A percentile compares a stretch with the other conserved stretches of the same genome.
These are phyloP conservation scores for Nansenia antarctica DNA, from an alignment of 2,113 vertebrate species.

Conservation along the genomic window DNA sequence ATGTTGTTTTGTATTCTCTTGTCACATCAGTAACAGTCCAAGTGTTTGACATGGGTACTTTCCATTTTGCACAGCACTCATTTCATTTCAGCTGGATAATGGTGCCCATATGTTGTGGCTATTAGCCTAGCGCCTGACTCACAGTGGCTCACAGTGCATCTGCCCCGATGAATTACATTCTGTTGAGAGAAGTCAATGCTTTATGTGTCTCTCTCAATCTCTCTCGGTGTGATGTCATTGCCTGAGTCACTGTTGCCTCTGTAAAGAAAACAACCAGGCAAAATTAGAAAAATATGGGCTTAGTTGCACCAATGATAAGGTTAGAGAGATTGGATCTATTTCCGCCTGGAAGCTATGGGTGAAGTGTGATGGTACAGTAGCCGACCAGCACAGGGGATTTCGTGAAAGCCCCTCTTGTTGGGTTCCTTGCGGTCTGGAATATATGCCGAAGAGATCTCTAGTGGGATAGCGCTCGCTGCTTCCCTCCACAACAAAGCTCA, in stretches of 20 bases:
- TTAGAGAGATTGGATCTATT: slow-evolving; percentile 58
- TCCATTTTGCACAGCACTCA: slow-evolving; percentile 5
- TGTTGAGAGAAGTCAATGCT: background rate
- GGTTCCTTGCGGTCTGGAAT: slow-evolving; percentile 49
- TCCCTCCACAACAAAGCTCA: slow-evolving; percentile 61
- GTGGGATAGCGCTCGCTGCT: slow-evolving; percentile 55
- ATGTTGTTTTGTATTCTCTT: slow-evolving; percentile 25
- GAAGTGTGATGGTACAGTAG: slow-evolving; percentile 48
- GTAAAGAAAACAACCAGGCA: slow-evolving; percentile 40
- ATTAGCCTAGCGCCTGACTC: background rate
- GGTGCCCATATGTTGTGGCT: background rate
- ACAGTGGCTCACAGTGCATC: slow-evolving; percentile 7
- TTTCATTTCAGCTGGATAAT: slow-evolving; percentile 5
- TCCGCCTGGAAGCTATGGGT: slow-evolving; percentile 40
- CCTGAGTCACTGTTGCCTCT: slow-evolving; percentile 52
- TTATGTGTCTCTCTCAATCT: slow-evolving; percentile 19
- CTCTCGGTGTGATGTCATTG: slow-evolving; percentile 49
- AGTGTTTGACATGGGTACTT: background rate
- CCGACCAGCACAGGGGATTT: slow-evolving; percentile 46
- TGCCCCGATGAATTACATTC: background rate
- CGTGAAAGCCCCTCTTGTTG: slow-evolving; percentile 62
- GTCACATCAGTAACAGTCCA: background rate
- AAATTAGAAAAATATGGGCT: slow-evolving; percentile 61
- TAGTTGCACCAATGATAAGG: slow-evolving; percentile 25
- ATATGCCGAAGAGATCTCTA: slow-evolving; percentile 51